Evolutionary conservation across 2,113 vertebrate species (phyloP).

Genomic region (Rostratula benghalensis): DNA sequence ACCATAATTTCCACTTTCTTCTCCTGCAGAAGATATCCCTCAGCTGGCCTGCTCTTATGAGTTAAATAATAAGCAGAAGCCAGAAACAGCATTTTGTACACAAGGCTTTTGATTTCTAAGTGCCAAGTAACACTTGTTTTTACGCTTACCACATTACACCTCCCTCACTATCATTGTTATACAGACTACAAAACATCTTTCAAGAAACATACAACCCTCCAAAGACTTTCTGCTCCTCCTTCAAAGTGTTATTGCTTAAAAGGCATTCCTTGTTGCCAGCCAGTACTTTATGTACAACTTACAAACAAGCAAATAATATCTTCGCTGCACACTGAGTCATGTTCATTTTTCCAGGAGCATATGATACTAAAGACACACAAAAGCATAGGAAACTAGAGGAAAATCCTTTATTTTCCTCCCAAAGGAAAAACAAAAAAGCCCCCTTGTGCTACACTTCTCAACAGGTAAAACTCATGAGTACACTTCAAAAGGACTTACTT

Average conservation of each 20-base stretch:
- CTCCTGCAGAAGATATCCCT: background rate
- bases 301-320: background rate
- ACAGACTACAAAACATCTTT: background rate
- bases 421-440: background rate
- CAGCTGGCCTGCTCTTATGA: background rate
- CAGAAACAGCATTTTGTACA: background rate
- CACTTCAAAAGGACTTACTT: background rate
- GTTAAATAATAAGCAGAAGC: background rate
- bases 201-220: background rate
- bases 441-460: background rate
- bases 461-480: background rate
- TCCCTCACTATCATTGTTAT: background rate
- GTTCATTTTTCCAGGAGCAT: background rate
- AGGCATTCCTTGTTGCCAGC: background rate
- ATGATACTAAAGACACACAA: background rate
- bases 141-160: background rate
- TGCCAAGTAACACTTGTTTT: background rate
- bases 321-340: background rate
- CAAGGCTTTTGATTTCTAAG: background rate
- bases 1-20: background rate
- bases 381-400: background rate
- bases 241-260: background rate
- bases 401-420: rapidly evolving
- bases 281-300: background rate
- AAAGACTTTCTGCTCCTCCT: background rate